phyloP scores from a whole-genome alignment of 1,140 invertebrate species.

The Hyphantria cunea region DNA sequence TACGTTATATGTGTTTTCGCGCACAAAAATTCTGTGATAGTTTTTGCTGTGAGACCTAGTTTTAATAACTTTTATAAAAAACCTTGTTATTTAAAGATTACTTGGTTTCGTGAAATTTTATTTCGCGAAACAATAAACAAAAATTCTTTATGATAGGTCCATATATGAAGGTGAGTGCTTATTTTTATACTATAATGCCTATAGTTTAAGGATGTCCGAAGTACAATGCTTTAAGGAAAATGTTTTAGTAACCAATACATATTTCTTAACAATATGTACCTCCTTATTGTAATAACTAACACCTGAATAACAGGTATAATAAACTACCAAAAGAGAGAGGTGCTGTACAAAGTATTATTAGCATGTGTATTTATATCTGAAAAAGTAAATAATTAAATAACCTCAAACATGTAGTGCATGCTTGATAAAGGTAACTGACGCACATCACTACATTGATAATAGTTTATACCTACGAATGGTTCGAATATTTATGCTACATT shows the following conservation, averaged over 20 bases:
- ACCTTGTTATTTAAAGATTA: constrained; percentile 38
- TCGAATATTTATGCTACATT: too few species aligned
- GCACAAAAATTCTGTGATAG: constrained; percentile 71
- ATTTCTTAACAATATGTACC: too few species aligned
- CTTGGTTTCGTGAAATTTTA: constrained; percentile 68
- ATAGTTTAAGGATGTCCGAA: neutral
- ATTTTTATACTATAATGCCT: neutral
- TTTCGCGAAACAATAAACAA: constrained; percentile 72
- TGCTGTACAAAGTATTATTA: too few species aligned
- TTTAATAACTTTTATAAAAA: constrained; percentile 42
- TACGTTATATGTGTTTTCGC: constrained; percentile 51
- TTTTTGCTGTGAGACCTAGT: constrained; percentile 64
- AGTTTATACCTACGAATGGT: too few species aligned
- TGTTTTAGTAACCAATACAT: too few species aligned
- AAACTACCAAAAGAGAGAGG: too few species aligned
- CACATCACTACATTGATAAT: too few species aligned
- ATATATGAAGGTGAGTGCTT: constrained; percentile 78
- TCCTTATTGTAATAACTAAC: too few species aligned
- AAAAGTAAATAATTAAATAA: neutral
- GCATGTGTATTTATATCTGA: too few species aligned
- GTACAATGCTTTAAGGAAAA: neutral
- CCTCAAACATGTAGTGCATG: neutral
- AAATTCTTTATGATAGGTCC: constrained; percentile 80
- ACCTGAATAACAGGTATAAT: too few species aligned
- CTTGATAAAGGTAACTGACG: neutral